phyloP scores from a whole-genome alignment of 2,888 invertebrate species.

The Anarsia innoxiella region DNA sequence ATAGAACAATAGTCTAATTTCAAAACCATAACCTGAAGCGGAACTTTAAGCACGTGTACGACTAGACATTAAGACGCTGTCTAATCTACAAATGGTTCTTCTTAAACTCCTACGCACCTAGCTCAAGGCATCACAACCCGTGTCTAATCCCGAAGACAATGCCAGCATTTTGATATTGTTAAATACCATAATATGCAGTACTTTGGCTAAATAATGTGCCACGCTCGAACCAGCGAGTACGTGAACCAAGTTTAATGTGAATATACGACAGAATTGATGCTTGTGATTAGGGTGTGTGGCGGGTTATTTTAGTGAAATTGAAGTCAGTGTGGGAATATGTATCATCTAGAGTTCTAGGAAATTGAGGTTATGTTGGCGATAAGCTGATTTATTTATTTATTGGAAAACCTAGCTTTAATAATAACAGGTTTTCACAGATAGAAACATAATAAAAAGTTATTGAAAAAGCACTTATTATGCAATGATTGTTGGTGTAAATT shows the following conservation, averaged over 20 bases:
- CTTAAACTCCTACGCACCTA: conserved; percentile 52
- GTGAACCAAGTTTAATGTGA: conserved; percentile 7
- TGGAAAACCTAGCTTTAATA: too few species aligned
- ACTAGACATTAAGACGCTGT: background rate
- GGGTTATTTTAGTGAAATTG: background rate
- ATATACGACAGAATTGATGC: conserved; percentile 7
- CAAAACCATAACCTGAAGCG: background rate
- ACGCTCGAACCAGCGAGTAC: conserved; percentile 29
- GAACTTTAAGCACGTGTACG: background rate
- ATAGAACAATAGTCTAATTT: background rate
- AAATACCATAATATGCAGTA: conserved; percentile 58
- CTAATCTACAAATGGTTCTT: conserved; percentile 16
- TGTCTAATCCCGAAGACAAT: conserved; percentile 64
- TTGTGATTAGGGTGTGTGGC: too few species aligned
- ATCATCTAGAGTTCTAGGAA: too few species aligned
- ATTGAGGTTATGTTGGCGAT: too few species aligned
- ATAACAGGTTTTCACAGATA: too few species aligned
- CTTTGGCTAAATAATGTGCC: conserved; percentile 50
- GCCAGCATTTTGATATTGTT: conserved; percentile 63
- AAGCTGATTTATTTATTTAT: too few species aligned
- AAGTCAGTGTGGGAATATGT: too few species aligned
- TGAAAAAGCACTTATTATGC: too few species aligned
- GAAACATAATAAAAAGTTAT: too few species aligned
- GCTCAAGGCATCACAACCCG: conserved; percentile 40
- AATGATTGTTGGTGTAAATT: too few species aligned